Evolutionary conservation across 2,113 vertebrate genomes (phyloP).

Genomic region (Redunca redunca): DNA sequence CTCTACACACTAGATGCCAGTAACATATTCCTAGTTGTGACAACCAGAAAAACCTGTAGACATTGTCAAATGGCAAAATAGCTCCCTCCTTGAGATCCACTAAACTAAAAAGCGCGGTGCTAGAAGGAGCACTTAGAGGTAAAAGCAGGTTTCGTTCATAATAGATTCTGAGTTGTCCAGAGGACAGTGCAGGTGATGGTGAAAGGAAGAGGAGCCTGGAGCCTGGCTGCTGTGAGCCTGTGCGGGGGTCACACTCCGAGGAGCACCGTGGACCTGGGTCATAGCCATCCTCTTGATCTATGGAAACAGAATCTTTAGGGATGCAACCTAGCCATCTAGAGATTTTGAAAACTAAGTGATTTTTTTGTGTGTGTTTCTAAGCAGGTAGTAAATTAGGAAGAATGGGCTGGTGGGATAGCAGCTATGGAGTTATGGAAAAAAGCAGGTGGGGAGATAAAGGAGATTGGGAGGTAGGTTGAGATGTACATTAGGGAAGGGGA

Average conservation of each 20-base stretch:
- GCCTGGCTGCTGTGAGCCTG: fast-evolving
- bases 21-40: background rate
- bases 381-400: background rate
- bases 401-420: background rate
- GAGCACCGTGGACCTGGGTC: fast-evolving
- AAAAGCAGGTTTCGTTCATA: background rate
- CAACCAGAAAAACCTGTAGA: background rate
- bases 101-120: background rate
- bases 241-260: background rate
- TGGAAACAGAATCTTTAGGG: background rate
- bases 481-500: background rate
- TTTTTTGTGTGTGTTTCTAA: background rate
- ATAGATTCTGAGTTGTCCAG: background rate
- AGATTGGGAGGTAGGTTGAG: background rate
- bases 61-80: background rate
- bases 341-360: background rate
- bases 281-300: background rate
- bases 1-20: background rate
- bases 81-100: background rate
- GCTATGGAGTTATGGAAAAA: background rate
- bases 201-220: background rate
- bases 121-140: background rate
- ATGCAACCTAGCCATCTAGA: background rate
- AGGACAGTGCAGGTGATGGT: fast-evolving
- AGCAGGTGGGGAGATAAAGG: background rate